Conservation (phyloP, 1,140 invertebrate species). For the Metopolophium dirhodum region DNA sequence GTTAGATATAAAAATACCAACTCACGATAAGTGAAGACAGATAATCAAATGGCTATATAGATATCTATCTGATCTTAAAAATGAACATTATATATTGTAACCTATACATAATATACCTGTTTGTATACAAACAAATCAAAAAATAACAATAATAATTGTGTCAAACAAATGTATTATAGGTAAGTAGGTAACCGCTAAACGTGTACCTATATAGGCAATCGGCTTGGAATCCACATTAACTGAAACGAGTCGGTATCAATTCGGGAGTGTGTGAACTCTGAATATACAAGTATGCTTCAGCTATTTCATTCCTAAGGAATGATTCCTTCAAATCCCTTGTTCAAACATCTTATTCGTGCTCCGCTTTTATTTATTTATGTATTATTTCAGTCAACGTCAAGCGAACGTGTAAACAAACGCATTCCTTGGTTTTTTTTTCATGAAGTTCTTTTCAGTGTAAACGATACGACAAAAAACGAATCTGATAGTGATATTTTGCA, state of each 20-base stretch:
- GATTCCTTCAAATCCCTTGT: constrained; percentile 48
- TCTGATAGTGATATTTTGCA: neutral
- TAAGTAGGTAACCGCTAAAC: neutral
- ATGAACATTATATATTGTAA: neutral
- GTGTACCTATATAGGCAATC: neutral
- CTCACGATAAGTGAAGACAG: neutral
- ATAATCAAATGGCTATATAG: neutral
- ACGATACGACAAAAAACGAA: neutral
- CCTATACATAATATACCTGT: neutral
- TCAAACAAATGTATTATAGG: neutral
- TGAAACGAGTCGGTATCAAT: constrained; percentile 16
- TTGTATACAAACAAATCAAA: neutral
- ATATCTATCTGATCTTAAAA: neutral
- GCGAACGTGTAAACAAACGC: constrained; percentile 30
- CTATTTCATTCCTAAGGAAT: neutral
- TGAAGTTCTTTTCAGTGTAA: neutral
- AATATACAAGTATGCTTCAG: constrained; percentile 16
- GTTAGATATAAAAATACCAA: neutral
- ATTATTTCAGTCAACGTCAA: constrained; percentile 52
- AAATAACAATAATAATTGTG: neutral
- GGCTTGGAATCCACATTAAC: neutral
- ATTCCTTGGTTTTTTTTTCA: constrained; percentile 16
- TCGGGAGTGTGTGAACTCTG: neutral
- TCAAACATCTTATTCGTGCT: constrained; percentile 35
- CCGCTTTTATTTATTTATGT: constrained; percentile 53